Conservation (phyloP, 2,888 invertebrate species). For the Incurvaria masculella region DNA sequence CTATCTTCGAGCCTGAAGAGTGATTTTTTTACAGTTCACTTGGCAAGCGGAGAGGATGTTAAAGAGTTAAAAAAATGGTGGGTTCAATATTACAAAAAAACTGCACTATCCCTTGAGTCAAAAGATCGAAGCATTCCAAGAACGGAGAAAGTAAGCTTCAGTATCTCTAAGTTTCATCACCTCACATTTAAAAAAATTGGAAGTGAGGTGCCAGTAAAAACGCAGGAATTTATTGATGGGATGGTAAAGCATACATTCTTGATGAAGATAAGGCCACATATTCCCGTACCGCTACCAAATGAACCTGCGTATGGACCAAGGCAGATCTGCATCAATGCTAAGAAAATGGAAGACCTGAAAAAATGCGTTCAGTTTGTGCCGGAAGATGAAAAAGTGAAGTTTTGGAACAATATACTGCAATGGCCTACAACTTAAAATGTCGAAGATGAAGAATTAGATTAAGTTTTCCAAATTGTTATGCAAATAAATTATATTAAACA, state of each 20-base stretch:
- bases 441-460: constrained; percentile 1
- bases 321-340: constrained; percentile 6
- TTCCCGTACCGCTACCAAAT: constrained; percentile 6
- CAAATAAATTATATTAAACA: too few relatives aligned
- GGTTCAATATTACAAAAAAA: constrained; percentile 9
- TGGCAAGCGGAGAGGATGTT: constrained; percentile 5
- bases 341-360: constrained; percentile 8
- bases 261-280: constrained; percentile 8
- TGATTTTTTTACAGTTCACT: constrained; percentile 10
- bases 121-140: constrained; percentile 6
- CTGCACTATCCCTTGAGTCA: constrained; percentile 8
- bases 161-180: constrained; percentile 7
- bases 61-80: constrained; percentile 7
- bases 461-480: too few relatives aligned
- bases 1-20: constrained; percentile 10
- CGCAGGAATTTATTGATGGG: too few relatives aligned
- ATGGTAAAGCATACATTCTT: constrained; percentile 6
- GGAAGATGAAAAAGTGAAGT: constrained; percentile 6
- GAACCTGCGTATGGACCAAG: constrained; percentile 3
- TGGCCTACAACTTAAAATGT: constrained; percentile 6
- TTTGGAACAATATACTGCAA: too few relatives aligned
- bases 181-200: constrained; percentile 6
- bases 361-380: constrained; percentile 7
- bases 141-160: constrained; percentile 9
- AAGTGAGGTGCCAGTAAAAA: constrained; percentile 8